These are phyloP conservation scores for Macrotus californicus DNA, from an alignment of 2,113 vertebrate species.

Conservation along the genomic window DNA sequence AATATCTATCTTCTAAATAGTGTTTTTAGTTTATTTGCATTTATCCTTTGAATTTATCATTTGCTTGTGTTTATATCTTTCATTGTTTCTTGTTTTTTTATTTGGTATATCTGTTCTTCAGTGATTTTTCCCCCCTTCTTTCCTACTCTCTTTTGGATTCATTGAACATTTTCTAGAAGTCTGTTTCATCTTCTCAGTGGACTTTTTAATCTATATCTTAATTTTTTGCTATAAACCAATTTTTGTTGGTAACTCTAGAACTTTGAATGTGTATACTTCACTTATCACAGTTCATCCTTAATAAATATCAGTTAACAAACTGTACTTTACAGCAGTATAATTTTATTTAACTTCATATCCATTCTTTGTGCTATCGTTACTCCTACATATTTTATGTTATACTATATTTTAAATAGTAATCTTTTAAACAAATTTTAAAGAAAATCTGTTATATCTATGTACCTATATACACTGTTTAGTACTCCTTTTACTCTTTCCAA, in stretches of 20 bases:
- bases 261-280: not conserved
- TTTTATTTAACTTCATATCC: not conserved
- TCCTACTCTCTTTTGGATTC: not conserved
- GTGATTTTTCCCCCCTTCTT: not conserved
- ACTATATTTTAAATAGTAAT: not conserved
- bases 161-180: not conserved
- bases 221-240: not conserved
- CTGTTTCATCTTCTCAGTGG: not conserved
- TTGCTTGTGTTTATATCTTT: not conserved
- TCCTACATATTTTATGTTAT: not conserved
- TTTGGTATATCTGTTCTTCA: not conserved
- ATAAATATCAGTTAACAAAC: not conserved
- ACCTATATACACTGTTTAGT: not conserved
- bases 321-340: not conserved
- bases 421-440: not conserved
- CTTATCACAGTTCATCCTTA: not conserved
- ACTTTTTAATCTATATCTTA: not conserved
- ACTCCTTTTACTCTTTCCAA: not conserved
- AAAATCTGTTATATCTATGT: not conserved
- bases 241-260: not conserved
- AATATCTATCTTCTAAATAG: not conserved
- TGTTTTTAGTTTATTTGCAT: not conserved
- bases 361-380: not conserved
- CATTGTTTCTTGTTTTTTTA: not conserved
- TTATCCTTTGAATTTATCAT: not conserved